A percentile compares a stretch with the other conserved stretches of the same genome.
Conservation (phyloP, 2,888 invertebrate genomes). For the Perizoma flavofasciatum region DNA sequence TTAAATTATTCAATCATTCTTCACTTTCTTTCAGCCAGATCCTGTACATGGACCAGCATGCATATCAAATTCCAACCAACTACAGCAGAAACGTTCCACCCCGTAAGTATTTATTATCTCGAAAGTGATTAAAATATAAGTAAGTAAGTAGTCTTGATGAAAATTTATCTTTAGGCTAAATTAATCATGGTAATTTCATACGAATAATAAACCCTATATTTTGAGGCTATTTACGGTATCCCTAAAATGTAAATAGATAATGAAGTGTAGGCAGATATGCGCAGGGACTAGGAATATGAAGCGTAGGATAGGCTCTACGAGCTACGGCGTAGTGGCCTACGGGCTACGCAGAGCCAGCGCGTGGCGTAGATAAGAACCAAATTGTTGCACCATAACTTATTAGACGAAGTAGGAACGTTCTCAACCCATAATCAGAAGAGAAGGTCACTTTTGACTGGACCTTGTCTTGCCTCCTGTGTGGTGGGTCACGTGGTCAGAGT, state of each 20-base stretch:
- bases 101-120: constrained; percentile 55
- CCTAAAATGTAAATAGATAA: no score
- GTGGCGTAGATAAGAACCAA: no score
- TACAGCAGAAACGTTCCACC: constrained; percentile 82
- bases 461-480: not conserved
- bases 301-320: constrained; percentile 1
- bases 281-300: not conserved
- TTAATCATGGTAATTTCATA: no score
- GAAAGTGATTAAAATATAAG: not conserved
- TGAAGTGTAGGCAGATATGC: no score
- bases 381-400: no score
- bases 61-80: constrained; percentile 75
- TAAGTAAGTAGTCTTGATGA: no score
- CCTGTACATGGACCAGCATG: constrained; percentile 80
- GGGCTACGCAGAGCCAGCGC: not conserved
- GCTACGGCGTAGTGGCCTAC: constrained; percentile 15
- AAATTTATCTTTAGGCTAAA: no score
- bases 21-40: constrained; percentile 79
- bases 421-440: no score
- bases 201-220: no score
- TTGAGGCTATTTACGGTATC: no score
- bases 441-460: constrained; percentile 1
- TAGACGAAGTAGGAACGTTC: no score
- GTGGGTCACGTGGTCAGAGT: constrained; percentile 1
- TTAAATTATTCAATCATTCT: constrained; percentile 52